A percentile compares a stretch with the other conserved stretches of the same genome.
These are phyloP conservation scores for Tympanoctomys barrerae DNA, from an alignment of 2,797 vertebrate species.

Conservation along the genomic window DNA sequence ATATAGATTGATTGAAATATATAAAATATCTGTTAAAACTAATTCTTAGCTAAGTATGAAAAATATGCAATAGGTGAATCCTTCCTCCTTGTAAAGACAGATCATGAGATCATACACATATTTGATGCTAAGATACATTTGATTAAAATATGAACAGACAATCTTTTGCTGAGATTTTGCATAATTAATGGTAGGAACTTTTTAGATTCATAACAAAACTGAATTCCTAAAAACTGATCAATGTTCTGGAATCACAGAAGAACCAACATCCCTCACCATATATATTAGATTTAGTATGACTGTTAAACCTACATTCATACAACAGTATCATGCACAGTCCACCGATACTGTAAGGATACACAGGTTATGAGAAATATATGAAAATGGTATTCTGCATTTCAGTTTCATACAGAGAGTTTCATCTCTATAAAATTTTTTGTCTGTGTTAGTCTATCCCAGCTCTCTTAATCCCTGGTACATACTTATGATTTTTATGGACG, in stretches of 20 bases:
- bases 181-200: background rate
- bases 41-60: background rate
- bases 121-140: background rate
- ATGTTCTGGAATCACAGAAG: background rate
- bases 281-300: background rate
- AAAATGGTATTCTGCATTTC: background rate
- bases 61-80: background rate
- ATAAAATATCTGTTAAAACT: background rate
- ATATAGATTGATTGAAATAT: too few relatives aligned
- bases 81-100: background rate
- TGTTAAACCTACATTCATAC: rapidly evolving
- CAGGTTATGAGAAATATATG: background rate
- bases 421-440: background rate
- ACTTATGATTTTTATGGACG: background rate
- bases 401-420: background rate
- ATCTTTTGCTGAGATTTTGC: background rate
- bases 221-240: background rate
- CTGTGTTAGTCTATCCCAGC: background rate
- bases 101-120: background rate
- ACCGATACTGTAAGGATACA: too few relatives aligned
- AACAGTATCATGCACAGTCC: background rate
- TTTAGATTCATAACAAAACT: background rate
- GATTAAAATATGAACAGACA: background rate
- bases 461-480: background rate
- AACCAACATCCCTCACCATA: background rate